Percentiles rank a stretch among this genome's conserved stretches.
phyloP scores from a whole-genome alignment of 2,888 invertebrate genomes.

The Drosophila imparisetae region DNA sequence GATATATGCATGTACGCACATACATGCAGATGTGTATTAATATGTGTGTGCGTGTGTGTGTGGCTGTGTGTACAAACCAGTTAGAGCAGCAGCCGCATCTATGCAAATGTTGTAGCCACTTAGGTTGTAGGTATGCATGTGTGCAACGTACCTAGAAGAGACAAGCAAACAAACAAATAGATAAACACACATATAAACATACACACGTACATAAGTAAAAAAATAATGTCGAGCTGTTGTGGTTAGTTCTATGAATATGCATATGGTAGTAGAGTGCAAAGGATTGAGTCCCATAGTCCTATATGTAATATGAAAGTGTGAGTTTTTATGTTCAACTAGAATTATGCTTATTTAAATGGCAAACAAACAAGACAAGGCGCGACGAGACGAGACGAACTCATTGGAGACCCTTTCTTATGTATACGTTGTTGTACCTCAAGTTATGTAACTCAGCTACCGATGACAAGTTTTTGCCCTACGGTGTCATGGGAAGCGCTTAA shows the following conservation, averaged over 20 bases:
- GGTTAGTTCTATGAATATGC: slow-evolving; percentile 71
- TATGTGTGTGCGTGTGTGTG: slow-evolving; percentile 10
- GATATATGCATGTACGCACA: slow-evolving; percentile 33
- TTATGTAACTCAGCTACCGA: slow-evolving; percentile 56
- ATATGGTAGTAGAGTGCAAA: slow-evolving; percentile 30
- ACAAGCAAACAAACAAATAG: slow-evolving; percentile 50
- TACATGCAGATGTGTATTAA: neutral
- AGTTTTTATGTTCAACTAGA: slow-evolving; percentile 39
- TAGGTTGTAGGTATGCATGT: slow-evolving; percentile 30
- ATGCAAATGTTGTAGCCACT: slow-evolving; percentile 48
- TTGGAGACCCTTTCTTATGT: neutral
- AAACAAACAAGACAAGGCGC: slow-evolving; percentile 56
- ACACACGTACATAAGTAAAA: slow-evolving; percentile 48
- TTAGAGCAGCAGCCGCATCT: slow-evolving; percentile 40
- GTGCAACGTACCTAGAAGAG: slow-evolving; percentile 64
- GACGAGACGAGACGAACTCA: neutral
- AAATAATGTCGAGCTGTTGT: slow-evolving; percentile 62
- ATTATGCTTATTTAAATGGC: slow-evolving; percentile 77
- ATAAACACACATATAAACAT: slow-evolving; percentile 47
- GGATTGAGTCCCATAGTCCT: slow-evolving; percentile 14
- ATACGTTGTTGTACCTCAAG: slow-evolving; percentile 37
- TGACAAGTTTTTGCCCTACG: slow-evolving; percentile 65
- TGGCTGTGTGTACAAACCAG: slow-evolving; percentile 33
- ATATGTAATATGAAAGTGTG: slow-evolving; percentile 22
- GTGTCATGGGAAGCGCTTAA: slow-evolving; percentile 65